Conservation (phyloP, 2,888 invertebrate genomes). For the Baronia brevicornis region DNA sequence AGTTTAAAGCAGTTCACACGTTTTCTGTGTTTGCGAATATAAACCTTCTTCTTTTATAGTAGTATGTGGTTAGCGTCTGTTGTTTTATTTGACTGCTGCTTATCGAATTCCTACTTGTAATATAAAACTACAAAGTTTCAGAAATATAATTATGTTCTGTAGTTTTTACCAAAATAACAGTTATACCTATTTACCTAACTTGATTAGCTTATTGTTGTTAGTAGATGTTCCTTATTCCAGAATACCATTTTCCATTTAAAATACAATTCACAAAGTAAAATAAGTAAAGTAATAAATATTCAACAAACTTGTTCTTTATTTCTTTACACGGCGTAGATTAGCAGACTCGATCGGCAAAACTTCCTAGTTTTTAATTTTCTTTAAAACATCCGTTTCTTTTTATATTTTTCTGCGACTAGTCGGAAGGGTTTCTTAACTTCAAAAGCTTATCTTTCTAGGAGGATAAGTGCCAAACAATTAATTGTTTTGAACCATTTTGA, state of each 20-base stretch:
- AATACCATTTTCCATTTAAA: conserved; percentile 34
- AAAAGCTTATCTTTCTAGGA: conserved; percentile 56
- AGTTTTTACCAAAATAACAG: no score
- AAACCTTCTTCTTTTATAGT: no score
- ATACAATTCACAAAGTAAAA: conserved; percentile 50
- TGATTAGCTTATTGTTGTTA: no score
- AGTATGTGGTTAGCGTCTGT: no score
- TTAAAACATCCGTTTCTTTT: conserved; percentile 70
- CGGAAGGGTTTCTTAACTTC: conserved; percentile 66
- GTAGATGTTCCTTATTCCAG: no score
- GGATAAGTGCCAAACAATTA: conserved; percentile 34
- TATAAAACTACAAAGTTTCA: no score
- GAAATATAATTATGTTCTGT: no score
- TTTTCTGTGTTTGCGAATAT: no score
- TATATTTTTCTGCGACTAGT: conserved; percentile 67
- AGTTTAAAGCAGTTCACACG: no score
- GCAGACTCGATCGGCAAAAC: conserved; percentile 67
- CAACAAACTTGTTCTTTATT: conserved; percentile 73
- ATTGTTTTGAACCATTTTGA: conserved; percentile 34
- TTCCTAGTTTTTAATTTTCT: conserved; percentile 75
- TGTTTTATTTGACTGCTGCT: no score
- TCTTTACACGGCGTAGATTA: conserved; percentile 70
- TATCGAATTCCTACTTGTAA: no score
- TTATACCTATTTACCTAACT: no score
- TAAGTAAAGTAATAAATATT: conserved; percentile 73